Evolutionary conservation across 2,888 invertebrate genomes (phyloP), one percentile per base, ranked within the genome.

Genomic region (Phortica magna): DNA sequence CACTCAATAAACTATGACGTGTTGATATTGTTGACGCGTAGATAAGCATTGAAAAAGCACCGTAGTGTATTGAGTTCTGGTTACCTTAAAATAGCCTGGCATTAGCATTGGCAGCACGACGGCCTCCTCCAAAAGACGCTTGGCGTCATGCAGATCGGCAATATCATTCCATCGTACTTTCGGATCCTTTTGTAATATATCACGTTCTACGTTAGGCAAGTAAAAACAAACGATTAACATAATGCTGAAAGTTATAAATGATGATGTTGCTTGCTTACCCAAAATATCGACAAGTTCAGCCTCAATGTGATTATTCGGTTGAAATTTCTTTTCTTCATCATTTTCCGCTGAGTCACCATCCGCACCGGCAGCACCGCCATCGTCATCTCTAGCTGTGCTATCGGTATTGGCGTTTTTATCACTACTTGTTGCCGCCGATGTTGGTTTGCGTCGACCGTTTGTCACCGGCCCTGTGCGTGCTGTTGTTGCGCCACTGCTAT

Each of bases 51-150:
- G 48, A 10, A 2, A 61, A 61, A 61, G 19, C 59, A 59, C 9
- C 59, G 19, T 59, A 59, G 5, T n/a, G 17, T 59, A 59, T 19
- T 17, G n/a, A n/a, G 0, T 55, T n/a, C 14, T 55, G 55, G 19
- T 31, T 14, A 96, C 98, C 93, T 96, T 98, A 92, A 99, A 99
- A 93, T 98, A 99, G 89, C 99, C 98, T 1, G 99, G 99, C 96
- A 99, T 98, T 94, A 97, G 95, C 95, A 99, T 96, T 2, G 99
- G 99, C 88, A 99, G 93, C 57, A 99, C 98, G 9, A 99, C 98
- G 42, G 99, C 99, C 92, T 99, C 99, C 91, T 99, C 98, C 7
- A 99, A 92, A 76, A 99, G 91, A 80, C 97, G 93, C 91, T 98
- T 98, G 7, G 98, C 98, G 91, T 98, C 97, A 10, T 95, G 93